A percentile compares a stretch with the other conserved stretches of the same genome.
Conservation (phyloP, 2,797 vertebrate genomes). For the Myripristis jacobus region DNA sequence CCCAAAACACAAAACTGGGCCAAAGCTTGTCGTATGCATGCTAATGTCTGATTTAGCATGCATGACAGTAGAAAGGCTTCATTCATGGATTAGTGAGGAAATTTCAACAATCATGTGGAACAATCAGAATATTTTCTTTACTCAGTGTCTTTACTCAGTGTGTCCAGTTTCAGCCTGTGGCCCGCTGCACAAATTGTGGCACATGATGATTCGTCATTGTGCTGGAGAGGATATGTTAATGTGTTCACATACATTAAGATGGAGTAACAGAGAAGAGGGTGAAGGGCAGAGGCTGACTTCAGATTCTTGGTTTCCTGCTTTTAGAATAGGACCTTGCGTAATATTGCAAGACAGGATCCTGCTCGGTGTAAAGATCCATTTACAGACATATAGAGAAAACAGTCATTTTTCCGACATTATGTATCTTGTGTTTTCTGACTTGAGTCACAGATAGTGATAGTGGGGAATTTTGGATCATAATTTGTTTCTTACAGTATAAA, state of each 20-base stretch:
- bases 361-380: conserved; percentile 1
- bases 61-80: too few relatives aligned
- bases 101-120: too few relatives aligned
- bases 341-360: conserved; percentile 7
- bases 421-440: background rate
- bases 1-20: too few relatives aligned
- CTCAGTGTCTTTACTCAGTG: too few relatives aligned
- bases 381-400: background rate
- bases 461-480: background rate
- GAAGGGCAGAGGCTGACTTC: conserved; percentile 22
- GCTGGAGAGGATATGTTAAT: conserved; percentile 44
- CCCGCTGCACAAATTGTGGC: conserved; percentile 2
- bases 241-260: conserved; percentile 34
- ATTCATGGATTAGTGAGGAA: too few relatives aligned
- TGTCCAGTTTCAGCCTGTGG: conserved; percentile 23
- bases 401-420: background rate
- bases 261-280: background rate
- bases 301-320: conserved; percentile 42
- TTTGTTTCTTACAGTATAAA: background rate
- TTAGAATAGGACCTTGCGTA: conserved; percentile 42
- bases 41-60: too few relatives aligned
- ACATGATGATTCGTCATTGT: conserved; percentile 42
- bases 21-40: too few relatives aligned
- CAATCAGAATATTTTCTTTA: too few relatives aligned
- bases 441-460: background rate